Conservation (phyloP, 2,888 invertebrate genomes). For the Ochlodes sylvanus region DNA sequence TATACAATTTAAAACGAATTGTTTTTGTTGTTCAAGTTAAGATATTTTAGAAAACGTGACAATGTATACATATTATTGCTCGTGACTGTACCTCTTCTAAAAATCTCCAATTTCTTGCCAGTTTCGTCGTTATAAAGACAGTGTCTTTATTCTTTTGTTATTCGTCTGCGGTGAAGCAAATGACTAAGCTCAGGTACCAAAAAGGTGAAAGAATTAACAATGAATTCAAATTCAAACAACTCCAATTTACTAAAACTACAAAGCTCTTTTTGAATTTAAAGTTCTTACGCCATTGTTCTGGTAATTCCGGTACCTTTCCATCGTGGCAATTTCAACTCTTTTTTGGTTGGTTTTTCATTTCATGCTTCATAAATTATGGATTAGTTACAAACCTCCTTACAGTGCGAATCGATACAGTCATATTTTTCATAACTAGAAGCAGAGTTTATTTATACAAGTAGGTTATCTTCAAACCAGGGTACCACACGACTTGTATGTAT, state of each 20-base stretch:
- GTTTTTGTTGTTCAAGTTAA: too few relatives aligned
- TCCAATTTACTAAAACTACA: constrained; percentile 37
- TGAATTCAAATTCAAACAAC: constrained; percentile 38
- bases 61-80: too few relatives aligned
- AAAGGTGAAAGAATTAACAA: constrained; percentile 30
- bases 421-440: too few relatives aligned
- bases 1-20: too few relatives aligned
- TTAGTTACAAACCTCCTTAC: background rate
- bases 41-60: too few relatives aligned
- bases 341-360: background rate
- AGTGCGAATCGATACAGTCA: too few relatives aligned
- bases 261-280: constrained; percentile 33
- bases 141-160: constrained; percentile 5
- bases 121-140: background rate
- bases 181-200: constrained; percentile 17
- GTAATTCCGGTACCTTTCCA: constrained; percentile 9
- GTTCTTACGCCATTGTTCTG: constrained; percentile 28
- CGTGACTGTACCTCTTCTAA: too few relatives aligned
- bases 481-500: too few relatives aligned
- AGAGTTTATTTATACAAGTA: too few relatives aligned
- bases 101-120: background rate
- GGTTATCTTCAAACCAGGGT: too few relatives aligned
- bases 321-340: constrained; percentile 2
- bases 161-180: constrained; percentile 1
- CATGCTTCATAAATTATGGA: constrained; percentile 7